phyloP scores from a whole-genome alignment of 2,113 vertebrate species.

The Hippocampus comes region DNA sequence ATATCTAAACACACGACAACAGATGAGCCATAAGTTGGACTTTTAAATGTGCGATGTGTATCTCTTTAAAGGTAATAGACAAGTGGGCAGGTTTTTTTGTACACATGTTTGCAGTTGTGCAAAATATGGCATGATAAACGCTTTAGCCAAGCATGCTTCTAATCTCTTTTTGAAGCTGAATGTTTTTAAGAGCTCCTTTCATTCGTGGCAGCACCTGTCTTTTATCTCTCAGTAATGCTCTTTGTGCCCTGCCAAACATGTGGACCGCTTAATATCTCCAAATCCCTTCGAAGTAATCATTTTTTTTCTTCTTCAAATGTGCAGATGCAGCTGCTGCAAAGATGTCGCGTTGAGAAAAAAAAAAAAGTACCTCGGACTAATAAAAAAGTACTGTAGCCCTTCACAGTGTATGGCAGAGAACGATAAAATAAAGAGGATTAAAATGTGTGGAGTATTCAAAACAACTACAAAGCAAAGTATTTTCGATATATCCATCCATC shows the following conservation, averaged over 20 bases:
- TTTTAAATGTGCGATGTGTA: not conserved
- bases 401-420: too few relatives aligned
- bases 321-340: conserved; percentile 17
- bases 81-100: conserved; percentile 2
- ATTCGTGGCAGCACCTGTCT: conserved; percentile 26
- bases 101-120: conserved; percentile 29
- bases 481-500: too few relatives aligned
- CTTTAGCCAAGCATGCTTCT: conserved; percentile 2
- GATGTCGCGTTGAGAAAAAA: not conserved
- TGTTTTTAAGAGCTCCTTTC: not conserved
- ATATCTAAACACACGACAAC: too few relatives aligned
- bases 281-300: conserved; percentile 18
- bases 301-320: conserved; percentile 4
- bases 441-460: too few relatives aligned
- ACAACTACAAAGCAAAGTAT: too few relatives aligned
- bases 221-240: conserved; percentile 33
- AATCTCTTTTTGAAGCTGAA: not conserved
- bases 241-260: conserved; percentile 18
- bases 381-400: not conserved
- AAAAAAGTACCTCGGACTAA: not conserved
- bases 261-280: conserved; percentile 32
- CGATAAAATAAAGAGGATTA: too few relatives aligned
- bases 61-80: not conserved
- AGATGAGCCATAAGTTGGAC: too few relatives aligned
- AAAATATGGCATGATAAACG: conserved; percentile 32